Evolutionary conservation across 1,140 invertebrate genomes (phyloP), one percentile per base, ranked within the genome.

Genomic region (Aplysia californica): DNA sequence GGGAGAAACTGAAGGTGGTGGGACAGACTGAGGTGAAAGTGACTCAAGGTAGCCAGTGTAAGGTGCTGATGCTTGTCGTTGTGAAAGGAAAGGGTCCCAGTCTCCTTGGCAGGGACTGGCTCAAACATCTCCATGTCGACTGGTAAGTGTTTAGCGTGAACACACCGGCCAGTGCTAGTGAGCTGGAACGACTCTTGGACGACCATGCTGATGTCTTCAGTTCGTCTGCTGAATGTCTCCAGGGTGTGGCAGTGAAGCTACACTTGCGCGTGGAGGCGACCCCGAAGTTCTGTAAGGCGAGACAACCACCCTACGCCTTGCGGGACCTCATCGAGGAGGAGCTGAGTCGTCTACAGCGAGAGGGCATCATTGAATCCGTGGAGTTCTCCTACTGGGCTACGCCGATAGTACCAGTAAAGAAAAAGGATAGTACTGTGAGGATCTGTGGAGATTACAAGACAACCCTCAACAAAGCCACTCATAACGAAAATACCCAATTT

Each of bases 401-500:
- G 36, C 70, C 55, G n/a, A 56, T 73, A 15, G 70, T 73, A 21
- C 50, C 44, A 26, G 50, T 73, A 26, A 18, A 21, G 21, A 73
- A 73, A 73, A 15, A 18, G 10, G 55, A 73, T 36, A 10, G 33
- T 2, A 33, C 33, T 3, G 20, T 73, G 33, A 0, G 70, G 35
- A 58, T 73, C 20, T 73, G 70, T 73, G 71, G 73, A 1, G 61
- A 75, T 56, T 75, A 75, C 23, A 75, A 75, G 29, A 31, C 50
- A 15, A 67, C 73, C 26, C 38, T 75, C 15, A 75, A 75, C 36
- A 36, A 26, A 55, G 39, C 18, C 2, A 4, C 21, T 5, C n/a
- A 55, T 10, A 21, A 56, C 39, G 39, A 36, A 2, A 31, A 23
- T 85, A 88, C 68, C 85, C 86, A 3, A 69, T 88, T 20, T 81